Percentiles rank a stretch among this genome's conserved stretches.
phyloP scores from a whole-genome alignment of 2,113 vertebrate genomes.

The Dromaius novaehollandiae region DNA sequence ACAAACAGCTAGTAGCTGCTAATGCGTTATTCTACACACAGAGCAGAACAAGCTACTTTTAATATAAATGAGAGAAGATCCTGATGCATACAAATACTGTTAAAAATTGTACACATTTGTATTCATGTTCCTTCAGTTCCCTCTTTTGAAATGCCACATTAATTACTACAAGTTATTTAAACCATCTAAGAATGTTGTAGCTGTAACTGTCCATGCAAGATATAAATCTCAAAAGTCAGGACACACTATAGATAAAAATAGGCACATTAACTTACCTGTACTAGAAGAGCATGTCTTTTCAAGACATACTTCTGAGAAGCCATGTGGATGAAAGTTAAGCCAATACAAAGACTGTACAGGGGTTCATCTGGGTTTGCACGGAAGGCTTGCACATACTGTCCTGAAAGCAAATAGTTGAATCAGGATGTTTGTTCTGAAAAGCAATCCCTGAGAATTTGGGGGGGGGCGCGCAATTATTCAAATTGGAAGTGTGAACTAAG shows the following conservation, averaged over 20 bases:
- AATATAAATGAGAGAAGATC: background rate
- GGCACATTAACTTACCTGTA: slow-evolving; percentile 82
- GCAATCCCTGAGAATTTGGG: background rate
- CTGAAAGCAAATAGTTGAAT: slow-evolving; percentile 67
- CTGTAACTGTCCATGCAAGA: background rate
- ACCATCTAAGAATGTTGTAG: background rate
- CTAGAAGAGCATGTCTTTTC: slow-evolving; percentile 89
- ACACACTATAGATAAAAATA: background rate
- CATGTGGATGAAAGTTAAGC: slow-evolving; percentile 97
- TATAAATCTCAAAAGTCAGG: background rate
- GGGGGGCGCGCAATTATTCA: background rate
- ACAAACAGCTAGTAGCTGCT: background rate
- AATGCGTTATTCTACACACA: background rate
- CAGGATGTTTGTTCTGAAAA: background rate
- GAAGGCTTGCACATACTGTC: slow-evolving; percentile 96
- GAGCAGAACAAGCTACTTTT: background rate
- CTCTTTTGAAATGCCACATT: background rate
- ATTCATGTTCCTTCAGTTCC: background rate
- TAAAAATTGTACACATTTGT: background rate
- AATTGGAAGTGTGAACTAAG: background rate
- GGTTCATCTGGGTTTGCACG: slow-evolving; percentile 83
- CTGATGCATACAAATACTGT: background rate
- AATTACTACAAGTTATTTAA: background rate
- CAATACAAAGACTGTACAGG: slow-evolving; percentile 90
- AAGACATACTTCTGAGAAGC: slow-evolving; percentile 94